phyloP scores from a whole-genome alignment of 2,113 vertebrate genomes.

The Cottus gobio region DNA sequence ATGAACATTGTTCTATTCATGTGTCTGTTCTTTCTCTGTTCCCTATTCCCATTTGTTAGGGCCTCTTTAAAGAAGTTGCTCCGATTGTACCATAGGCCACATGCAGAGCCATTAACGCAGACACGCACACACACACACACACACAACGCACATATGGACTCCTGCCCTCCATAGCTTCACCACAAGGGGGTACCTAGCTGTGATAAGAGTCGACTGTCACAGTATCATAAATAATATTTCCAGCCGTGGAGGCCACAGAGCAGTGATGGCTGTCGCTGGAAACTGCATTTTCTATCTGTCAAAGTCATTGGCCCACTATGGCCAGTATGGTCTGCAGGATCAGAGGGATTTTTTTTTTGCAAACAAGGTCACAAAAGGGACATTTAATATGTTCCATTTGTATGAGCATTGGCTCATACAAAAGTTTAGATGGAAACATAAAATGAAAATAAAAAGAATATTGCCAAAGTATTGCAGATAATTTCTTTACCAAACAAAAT shows the following conservation, averaged over 20 bases:
- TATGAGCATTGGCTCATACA: not conserved
- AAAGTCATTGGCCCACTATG: not conserved
- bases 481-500: not conserved
- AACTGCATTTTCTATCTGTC: not conserved
- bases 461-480: no score
- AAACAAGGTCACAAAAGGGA: not conserved
- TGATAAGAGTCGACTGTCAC: not conserved
- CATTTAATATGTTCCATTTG: not conserved
- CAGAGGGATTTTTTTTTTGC: not conserved
- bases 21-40: not conserved
- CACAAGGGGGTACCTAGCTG: not conserved
- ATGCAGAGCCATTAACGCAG: not conserved
- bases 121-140: not conserved
- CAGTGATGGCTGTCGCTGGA: constrained; percentile 10
- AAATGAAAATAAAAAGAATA: not conserved
- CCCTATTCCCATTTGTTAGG: constrained; percentile 6
- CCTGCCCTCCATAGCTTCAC: not conserved
- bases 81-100: not conserved
- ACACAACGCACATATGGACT: not conserved
- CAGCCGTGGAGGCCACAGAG: constrained; percentile 5
- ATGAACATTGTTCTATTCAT: not conserved
- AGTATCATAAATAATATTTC: constrained; percentile 10
- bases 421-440: not conserved
- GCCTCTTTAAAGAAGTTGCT: not conserved
- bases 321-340: not conserved